phyloP scores from a whole-genome alignment of 2,797 vertebrate species.

The Characodon lateralis region DNA sequence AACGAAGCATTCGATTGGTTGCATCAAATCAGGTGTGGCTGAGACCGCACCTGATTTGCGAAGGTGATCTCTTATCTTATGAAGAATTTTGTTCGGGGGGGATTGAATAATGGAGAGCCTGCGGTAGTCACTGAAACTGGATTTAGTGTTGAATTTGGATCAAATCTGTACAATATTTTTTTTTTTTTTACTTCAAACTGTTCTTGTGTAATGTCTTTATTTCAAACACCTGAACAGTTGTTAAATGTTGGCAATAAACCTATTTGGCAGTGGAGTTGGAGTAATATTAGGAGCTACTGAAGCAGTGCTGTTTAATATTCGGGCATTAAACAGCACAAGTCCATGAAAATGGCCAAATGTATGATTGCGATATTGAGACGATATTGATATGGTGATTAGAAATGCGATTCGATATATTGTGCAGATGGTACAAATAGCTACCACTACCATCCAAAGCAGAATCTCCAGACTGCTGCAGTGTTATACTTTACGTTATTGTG shows the following conservation, averaged over 20 bases:
- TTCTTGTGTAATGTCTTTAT: no score
- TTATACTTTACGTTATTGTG: neutral
- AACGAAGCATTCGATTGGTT: neutral
- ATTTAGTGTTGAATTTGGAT: neutral
- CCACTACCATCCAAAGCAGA: neutral
- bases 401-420: neutral
- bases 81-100: neutral
- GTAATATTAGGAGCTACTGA: neutral
- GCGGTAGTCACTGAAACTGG: neutral
- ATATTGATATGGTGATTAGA: neutral
- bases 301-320: no score
- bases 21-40: neutral
- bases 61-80: neutral
- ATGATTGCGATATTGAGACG: neutral
- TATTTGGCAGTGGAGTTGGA: neutral
- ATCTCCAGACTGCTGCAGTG: neutral
- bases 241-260: neutral
- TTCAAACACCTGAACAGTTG: neutral
- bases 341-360: neutral
- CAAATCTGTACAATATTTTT: neutral
- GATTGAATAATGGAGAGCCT: neutral
- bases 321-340: neutral
- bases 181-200: neutral
- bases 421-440: neutral
- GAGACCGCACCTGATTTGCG: neutral